Conservation (phyloP, 2,888 invertebrate species). For the Eledone cirrhosa region DNA sequence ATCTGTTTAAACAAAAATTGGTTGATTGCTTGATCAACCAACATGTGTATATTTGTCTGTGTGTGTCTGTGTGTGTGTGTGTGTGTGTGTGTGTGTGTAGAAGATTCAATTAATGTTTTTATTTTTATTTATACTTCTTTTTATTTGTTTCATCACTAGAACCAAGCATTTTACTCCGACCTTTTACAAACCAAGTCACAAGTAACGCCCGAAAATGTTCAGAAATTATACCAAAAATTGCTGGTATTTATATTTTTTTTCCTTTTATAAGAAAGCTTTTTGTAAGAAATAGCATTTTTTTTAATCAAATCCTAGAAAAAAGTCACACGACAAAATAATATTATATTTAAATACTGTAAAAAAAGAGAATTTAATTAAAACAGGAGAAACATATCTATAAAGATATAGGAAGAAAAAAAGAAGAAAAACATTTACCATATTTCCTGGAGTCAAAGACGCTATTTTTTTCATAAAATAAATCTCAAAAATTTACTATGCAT, state of each 20-base stretch:
- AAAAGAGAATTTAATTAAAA: neutral
- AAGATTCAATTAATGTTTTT: no score
- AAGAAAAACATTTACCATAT: no score
- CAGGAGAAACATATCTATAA: neutral
- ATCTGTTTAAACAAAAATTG: slow-evolving; percentile 8
- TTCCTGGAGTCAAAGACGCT: no score
- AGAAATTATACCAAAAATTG: slow-evolving; percentile 62
- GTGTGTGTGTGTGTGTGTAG: no score
- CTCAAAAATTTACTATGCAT: no score
- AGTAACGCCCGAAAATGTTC: slow-evolving; percentile 63
- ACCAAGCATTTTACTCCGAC: slow-evolving; percentile 57
- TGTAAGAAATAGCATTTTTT: no score
- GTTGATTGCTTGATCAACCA: neutral
- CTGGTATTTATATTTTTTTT: slow-evolving; percentile 52
- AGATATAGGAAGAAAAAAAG: neutral
- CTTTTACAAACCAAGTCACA: slow-evolving; percentile 61
- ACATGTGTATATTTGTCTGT: no score
- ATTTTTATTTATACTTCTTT: no score
- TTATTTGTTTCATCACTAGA: slow-evolving; percentile 47
- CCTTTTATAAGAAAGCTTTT: no score
- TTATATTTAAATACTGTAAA: neutral
- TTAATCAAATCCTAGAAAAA: no score
- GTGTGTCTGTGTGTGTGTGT: no score
- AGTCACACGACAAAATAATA: neutral
- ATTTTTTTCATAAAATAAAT: no score